These are phyloP conservation scores for Heliornis fulica DNA, from an alignment of 2,113 vertebrate genomes.

Conservation along the genomic window DNA sequence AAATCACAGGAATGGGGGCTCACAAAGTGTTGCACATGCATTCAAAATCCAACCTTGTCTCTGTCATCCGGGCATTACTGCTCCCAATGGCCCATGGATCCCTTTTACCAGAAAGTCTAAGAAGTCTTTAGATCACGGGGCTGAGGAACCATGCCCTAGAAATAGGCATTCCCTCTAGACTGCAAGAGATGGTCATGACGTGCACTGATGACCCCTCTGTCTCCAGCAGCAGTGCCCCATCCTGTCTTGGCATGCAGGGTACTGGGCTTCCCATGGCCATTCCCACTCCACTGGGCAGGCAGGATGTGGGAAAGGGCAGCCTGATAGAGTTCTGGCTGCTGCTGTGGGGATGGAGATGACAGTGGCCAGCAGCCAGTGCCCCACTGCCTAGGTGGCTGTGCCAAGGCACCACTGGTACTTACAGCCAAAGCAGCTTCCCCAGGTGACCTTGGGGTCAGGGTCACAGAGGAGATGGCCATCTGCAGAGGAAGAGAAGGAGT, in stretches of 20 bases:
- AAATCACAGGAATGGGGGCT: not conserved
- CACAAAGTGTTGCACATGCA: not conserved
- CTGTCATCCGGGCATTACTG: not conserved
- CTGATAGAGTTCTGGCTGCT: not conserved
- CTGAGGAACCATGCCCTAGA: not conserved
- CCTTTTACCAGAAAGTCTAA: not conserved
- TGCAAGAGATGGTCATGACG: not conserved
- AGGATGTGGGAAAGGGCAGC: not conserved
- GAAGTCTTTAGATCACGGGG: not conserved
- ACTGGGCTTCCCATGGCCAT: not conserved
- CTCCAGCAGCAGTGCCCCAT: not conserved
- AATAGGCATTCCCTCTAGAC: not conserved
- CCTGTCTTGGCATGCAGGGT: not conserved
- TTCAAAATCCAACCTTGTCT: not conserved
- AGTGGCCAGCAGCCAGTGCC: not conserved
- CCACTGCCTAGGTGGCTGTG: accelerated
- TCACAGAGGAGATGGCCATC: conserved; percentile 81
- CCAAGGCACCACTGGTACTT: conserved; percentile 25
- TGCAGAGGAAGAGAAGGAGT: not conserved
- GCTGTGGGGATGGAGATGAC: not conserved
- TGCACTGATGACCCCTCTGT: not conserved
- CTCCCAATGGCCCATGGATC: not conserved
- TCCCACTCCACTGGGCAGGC: accelerated
- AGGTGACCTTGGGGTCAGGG: conserved; percentile 72
- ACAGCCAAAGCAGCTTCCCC: conserved; percentile 88